Base-by-base conservation (phyloP, 2,888 invertebrate genomes). In the Ophioninae sp. region DNA sequence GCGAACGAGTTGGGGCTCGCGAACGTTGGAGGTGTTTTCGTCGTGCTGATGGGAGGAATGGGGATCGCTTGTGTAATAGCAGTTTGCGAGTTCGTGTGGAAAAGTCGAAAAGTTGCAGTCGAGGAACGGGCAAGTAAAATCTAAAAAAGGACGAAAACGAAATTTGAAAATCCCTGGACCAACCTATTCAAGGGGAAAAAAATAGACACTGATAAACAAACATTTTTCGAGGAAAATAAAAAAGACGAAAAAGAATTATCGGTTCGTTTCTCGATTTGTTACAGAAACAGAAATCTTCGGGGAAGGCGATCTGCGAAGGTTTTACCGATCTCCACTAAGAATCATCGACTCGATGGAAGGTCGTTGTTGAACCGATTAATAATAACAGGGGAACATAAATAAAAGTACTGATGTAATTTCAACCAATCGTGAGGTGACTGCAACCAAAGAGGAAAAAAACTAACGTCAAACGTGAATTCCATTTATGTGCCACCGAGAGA, bases 1-100 rank as follows among this genome's bases (percentile, higher is more conserved):
- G 97, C 97, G 67, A 97, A 97, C 93, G 97, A 97, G 93, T 94
- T 99, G 84, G 98, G 98, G 0, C 94, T 99, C 88, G 98, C 98
- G 56, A 99, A 99, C 93, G 98, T 98, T 37, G 98, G 98, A 59
- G 98, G 98, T 6, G 98, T 98, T 6, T 99, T 99, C 93, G 98
- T 98, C n/a, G 98, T 99, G 0, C 95, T 99, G 75, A 97, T 98
- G 96, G 97, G 97, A 56, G 98, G 98, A 3, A 96, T 97, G 96
- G 97, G 97, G 6, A 96, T 98, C 67, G 98, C 98, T 6, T 97
- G 97, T 91, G 96, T 98, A 85, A 97, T 98, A 88, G 98, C 99
- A 20, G 97, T 99, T 83, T 97, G 98, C 92, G 99, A 99, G 93
- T 99, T 99, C 93, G 97, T 98, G 21, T 98, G 98, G 98, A 98